Conservation (phyloP, 2,888 invertebrate species). For the Meganola albula region DNA sequence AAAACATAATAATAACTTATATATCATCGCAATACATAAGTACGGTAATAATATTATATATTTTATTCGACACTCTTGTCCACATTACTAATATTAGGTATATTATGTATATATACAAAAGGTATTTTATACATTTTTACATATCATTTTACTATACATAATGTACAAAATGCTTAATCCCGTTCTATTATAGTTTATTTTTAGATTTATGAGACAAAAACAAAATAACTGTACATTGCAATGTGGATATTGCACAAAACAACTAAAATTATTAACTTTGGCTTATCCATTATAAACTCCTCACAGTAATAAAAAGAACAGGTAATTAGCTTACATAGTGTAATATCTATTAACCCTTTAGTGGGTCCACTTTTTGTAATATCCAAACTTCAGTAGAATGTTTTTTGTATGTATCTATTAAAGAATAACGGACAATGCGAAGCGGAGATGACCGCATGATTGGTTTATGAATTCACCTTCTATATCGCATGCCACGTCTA, state of each 20-base stretch:
- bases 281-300: conserved; percentile 70
- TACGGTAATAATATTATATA: conserved; percentile 2
- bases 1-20: background rate
- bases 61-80: conserved; percentile 39
- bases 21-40: background rate
- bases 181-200: conserved; percentile 45
- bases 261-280: conserved; percentile 73
- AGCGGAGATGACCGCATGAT: no score
- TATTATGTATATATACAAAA: conserved; percentile 56
- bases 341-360: conserved; percentile 32
- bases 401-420: no score
- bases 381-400: no score
- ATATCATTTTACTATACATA: conserved; percentile 63
- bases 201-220: conserved; percentile 47
- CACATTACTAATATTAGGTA: conserved; percentile 37
- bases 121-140: conserved; percentile 61
- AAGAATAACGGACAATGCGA: no score
- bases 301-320: conserved; percentile 41
- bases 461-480: no score
- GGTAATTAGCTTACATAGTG: conserved; percentile 33
- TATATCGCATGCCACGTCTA: no score
- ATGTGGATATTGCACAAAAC: conserved; percentile 71
- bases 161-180: conserved; percentile 61
- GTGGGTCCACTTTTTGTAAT: no score
- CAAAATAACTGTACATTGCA: conserved; percentile 71